Percentiles rank a stretch among this genome's conserved stretches.
Conservation (phyloP, 1,140 invertebrate species). For the Phymorhynchus buccinoides region DNA sequence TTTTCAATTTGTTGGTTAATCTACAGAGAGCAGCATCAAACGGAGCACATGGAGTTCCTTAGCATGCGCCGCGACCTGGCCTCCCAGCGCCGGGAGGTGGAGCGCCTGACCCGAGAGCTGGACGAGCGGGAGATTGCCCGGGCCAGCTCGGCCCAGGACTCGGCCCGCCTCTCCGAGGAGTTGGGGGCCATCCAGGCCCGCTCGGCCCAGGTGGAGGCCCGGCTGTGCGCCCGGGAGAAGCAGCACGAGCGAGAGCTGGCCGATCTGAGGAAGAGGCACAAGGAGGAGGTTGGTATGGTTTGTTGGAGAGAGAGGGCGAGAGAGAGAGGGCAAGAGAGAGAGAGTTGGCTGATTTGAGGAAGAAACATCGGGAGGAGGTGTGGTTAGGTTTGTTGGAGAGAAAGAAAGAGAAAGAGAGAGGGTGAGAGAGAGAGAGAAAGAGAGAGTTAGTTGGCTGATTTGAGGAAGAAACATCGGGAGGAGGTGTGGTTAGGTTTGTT, state of each 20-base stretch:
- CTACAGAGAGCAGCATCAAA: conserved; percentile 64
- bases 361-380: too few relatives aligned
- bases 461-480: too few relatives aligned
- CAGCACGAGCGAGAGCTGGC: conserved; percentile 54
- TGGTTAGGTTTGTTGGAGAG: background rate
- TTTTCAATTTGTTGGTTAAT: too few relatives aligned
- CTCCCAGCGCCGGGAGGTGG: conserved; percentile 56
- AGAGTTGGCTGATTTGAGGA: too few relatives aligned
- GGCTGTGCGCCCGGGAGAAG: conserved; percentile 48
- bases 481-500: background rate
- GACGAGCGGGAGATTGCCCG: conserved; percentile 54
- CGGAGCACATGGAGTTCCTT: conserved; percentile 63
- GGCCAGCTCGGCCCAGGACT: conserved; percentile 56
- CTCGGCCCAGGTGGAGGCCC: conserved; percentile 53
- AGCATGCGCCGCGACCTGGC: conserved; percentile 57
- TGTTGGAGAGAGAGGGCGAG: too few relatives aligned
- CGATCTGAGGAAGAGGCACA: conserved; percentile 42
- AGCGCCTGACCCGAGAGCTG: conserved; percentile 55
- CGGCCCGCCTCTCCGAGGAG: conserved; percentile 57
- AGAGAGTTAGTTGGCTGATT: too few relatives aligned
- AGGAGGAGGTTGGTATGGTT: conserved; percentile 55
- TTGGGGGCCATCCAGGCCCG: conserved; percentile 56
- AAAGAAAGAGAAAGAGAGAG: too few relatives aligned
- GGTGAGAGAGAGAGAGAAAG: too few relatives aligned
- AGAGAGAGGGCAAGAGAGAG: too few relatives aligned